Evolutionary conservation across 2,797 vertebrate species (phyloP), one percentile per base, ranked within the genome.

Genomic region (Macropodus opercularis): DNA sequence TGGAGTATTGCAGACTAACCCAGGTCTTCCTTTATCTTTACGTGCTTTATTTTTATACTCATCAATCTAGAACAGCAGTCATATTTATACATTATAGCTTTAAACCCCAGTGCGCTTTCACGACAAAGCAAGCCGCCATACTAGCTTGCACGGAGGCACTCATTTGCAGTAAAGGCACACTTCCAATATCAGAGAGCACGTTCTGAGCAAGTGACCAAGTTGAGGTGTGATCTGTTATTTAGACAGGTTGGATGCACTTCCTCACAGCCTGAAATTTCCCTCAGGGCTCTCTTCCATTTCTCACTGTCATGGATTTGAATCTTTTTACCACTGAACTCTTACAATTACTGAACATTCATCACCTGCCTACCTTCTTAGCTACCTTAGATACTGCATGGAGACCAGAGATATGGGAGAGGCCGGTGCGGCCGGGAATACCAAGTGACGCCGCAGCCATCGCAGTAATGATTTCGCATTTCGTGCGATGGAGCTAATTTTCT

Each of bases 271-370:
- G 85, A 94, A 93, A 93, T 91, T 90, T 91, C 91, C 93, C 94
- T 90, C 23, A 85, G 85, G 88, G 92, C 90, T 87, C 80, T 85
- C 88, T 79, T 86, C 75, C 87, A 93, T 94, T 92, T 88, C 90
- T 95, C 93, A 93, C 0, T 92, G 92, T 94, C 93, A 92, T 80
- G 87, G 89, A 92, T 90, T 90, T 92, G 93, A 94, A 95, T 93
- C 90, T 94, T 91, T 92, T 91, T 86, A 85, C 83, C 87, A 75
- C 84, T 88, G 85, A 92, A 94, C 87, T 88, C 88, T 88, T 88
- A 90, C 92, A 94, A 94, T 94, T 91, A 94, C 85, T 79, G 79
- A 91, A 90, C 85, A 91, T 70, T 85, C 85, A 91, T 91, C 90
- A 92, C 88, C 79, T 89, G 81, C 81, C 81, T 75, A 69, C 77